Base-by-base conservation (phyloP, 2,888 invertebrate genomes). In the Ochlodes sylvanus region DNA sequence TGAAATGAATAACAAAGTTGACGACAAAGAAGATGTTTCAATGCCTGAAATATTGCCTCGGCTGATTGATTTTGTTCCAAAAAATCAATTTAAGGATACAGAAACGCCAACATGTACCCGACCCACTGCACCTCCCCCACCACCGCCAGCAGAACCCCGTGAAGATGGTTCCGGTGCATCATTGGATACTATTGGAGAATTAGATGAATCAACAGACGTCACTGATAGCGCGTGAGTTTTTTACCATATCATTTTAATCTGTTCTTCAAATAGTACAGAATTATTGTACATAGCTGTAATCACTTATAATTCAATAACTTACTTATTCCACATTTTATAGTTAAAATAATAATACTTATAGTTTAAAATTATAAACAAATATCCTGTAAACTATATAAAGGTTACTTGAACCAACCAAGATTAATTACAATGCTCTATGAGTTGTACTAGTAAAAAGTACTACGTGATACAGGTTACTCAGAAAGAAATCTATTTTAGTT, bases 11-110 rank as follows among this genome's bases (percentile, higher is more conserved):
- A 89, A 82, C 71, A 90, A 89, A 72, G 77, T 75, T 41, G 80
- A 85, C 70, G 91, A 93, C 61, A 89, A 90, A 73, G 92, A 94
- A 66, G 92, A 92, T 63, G 85, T 79, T 70, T 71, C 84, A 69
- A 75, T 83, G 60, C 88, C 92, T 15, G 93, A 93, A 80, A 89
- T 92, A 73, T 84, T 96, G 71, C 96, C 96, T 14, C 94, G 96
- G 58, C 87, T 96, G 7, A 96, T 96, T 68, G 96, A 96, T 86
- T 95, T 96, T 82, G 95, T 96, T 27, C 95, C 96, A 10, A 96
- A 96, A 80, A 91, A 93, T 58, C 90, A 92, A 76, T 93, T 84
- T 70, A 92, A 93, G 73, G 92, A 92, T 70, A 82, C 72, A 17
- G 38, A 63, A 54, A 69, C 80, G 38, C 72, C 82, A 15, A 56